Conservation (phyloP, 2,797 vertebrate genomes). For the Myotis myotis region DNA sequence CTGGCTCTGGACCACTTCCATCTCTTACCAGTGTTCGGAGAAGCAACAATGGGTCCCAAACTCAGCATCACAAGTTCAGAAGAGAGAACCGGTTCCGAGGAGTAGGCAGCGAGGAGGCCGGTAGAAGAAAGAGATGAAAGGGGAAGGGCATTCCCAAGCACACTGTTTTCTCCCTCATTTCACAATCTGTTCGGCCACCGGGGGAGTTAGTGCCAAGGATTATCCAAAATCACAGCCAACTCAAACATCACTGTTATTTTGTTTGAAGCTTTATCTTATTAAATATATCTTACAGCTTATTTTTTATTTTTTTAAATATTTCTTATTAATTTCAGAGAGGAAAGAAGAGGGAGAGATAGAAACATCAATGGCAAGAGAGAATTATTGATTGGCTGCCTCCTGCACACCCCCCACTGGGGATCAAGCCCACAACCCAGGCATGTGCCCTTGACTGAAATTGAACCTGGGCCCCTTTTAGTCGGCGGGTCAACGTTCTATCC, state of each 20-base stretch:
- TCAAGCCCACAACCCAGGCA: too few species aligned
- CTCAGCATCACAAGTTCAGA: background rate
- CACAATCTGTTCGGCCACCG: background rate
- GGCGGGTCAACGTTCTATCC: too few species aligned
- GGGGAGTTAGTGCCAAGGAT: background rate
- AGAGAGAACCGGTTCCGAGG: background rate
- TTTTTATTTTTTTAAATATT: too few species aligned
- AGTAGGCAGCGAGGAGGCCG: background rate
- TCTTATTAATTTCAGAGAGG: too few species aligned
- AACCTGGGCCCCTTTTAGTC: too few species aligned
- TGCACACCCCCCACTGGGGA: too few species aligned
- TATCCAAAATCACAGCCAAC: background rate
- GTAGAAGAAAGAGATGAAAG: background rate
- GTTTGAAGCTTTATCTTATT: conserved; percentile 1
- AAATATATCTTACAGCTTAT: conserved; percentile 14
- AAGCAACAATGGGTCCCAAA: background rate
- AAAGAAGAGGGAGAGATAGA: too few species aligned
- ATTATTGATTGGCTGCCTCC: too few species aligned
- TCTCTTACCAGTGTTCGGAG: background rate
- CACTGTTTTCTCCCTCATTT: background rate
- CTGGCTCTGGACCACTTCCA: background rate
- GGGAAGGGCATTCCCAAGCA: background rate
- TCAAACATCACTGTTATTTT: conserved; percentile 18
- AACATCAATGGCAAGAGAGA: too few species aligned
- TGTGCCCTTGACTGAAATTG: too few species aligned